A percentile compares a stretch with the other conserved stretches of the same genome.
Evolutionary conservation across 35 echinoderm and acorn worm genomes (phyloP).

Genomic region (Ptychodera flava): DNA sequence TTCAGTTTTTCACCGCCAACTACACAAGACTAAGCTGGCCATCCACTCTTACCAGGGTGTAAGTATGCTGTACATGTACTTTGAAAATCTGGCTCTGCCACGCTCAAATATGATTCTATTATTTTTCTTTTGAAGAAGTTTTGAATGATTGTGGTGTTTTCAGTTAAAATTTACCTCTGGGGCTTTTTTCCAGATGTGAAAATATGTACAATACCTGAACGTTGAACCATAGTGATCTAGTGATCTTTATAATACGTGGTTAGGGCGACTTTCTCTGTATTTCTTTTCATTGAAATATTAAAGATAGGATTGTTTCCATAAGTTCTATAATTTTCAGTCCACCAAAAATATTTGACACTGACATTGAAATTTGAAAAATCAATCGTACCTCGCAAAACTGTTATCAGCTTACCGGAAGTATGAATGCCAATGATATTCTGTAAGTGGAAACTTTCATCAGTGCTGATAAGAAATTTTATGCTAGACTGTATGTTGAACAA

Average conservation of each 20-base stretch:
- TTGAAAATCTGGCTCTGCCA: not conserved
- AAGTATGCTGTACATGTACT: slow-evolving; percentile 17
- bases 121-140: not conserved
- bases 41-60: slow-evolving; percentile 51
- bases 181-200: not conserved
- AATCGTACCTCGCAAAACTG: no score
- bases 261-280: no score
- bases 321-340: not conserved
- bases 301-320: not conserved
- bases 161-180: not conserved
- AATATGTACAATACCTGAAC: not conserved
- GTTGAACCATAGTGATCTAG: slow-evolving; percentile 13
- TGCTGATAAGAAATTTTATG: no score
- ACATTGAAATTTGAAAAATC: no score
- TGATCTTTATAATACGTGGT: not conserved
- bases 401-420: no score
- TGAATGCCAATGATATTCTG: no score
- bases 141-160: not conserved
- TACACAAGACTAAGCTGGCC: slow-evolving; percentile 43
- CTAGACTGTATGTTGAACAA: no score
- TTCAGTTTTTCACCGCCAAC: slow-evolving; percentile 48
- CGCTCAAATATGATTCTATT: slow-evolving; percentile 2
- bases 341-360: no score
- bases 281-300: not conserved
- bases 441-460: no score